Evolutionary conservation across 2,888 invertebrate genomes (phyloP), one percentile per base, ranked within the genome.

Genomic region (Pterostichus madidus): DNA sequence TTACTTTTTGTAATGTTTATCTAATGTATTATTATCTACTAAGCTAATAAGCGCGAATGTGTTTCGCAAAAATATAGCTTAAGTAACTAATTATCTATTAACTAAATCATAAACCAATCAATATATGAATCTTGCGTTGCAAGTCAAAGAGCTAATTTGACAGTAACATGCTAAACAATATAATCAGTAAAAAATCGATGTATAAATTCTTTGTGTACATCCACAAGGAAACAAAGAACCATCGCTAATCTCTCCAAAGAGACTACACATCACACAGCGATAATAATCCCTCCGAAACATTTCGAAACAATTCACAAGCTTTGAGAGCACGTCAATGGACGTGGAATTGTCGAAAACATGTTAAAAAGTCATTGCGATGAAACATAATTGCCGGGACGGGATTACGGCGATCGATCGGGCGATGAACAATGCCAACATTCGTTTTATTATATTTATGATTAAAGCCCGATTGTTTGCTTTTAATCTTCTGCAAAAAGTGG

Each of bases 381-480:
- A 53, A 53, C 15, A 59, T 59, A 59, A 59, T 59, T 59, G 59
- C 59, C 59, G 13, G 7, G 31, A 24, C 8, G 59, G 59, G 59
- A 59, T 59, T 59, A 59, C 17, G 15, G 5, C 53, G 5, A 53
- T 53, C 15, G 53, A 53, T 53, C 53, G 53, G 5, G 0, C 53
- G 15, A 3, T 53, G 53, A 53, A 53, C 53, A 53, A 53, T 53
- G 53, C 8, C 39, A 6, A 39, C 39, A 39, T 8, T 53, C 10
- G 53, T 53, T 53, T 53, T 53, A 53, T n/a, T 53, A 53, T 53
- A 53, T 53, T 39, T 39, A 39, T 39, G 39, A 44, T 71, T 39
- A 68, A 71, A 71, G 46, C 46, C 44, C 44, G 15, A 17, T 17
- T 71, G 71, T 71, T 71, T 71, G 39, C 46, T 71, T 71, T 71